Percentiles rank a stretch among this genome's conserved stretches.
Conservation (phyloP, 2,888 invertebrate species). For the Cheilosia soror region DNA sequence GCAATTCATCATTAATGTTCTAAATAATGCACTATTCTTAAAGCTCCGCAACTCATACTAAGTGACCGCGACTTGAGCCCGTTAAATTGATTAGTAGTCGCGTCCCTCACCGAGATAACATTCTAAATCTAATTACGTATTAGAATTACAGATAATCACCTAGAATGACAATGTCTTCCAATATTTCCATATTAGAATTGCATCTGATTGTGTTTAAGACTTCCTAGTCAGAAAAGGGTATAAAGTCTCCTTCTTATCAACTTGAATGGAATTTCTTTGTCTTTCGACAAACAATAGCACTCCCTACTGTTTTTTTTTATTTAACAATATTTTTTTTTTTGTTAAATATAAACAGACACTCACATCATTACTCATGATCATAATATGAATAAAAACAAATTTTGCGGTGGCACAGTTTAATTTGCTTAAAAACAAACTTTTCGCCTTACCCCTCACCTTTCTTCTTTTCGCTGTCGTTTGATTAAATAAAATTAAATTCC, state of each 20-base stretch:
- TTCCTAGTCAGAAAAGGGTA: slow-evolving; percentile 13
- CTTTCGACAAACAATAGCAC: slow-evolving; percentile 7
- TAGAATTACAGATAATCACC: neutral
- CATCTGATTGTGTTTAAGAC: neutral
- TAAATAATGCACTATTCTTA: neutral
- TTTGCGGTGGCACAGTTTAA: slow-evolving; percentile 47
- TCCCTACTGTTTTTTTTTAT: slow-evolving; percentile 30
- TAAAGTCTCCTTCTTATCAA: slow-evolving; percentile 27
- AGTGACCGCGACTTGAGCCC: too few species aligned
- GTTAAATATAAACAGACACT: neutral
- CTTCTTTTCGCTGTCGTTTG: slow-evolving; percentile 26
- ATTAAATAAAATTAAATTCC: slow-evolving; percentile 36
- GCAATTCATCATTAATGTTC: neutral
- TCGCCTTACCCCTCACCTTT: neutral
- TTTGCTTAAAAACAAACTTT: slow-evolving; percentile 18
- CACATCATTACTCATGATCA: slow-evolving; percentile 51
- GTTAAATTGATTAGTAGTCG: neutral
- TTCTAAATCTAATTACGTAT: slow-evolving; percentile 5
- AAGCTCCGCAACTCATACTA: neutral
- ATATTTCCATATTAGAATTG: neutral
- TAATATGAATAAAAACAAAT: slow-evolving; percentile 23
- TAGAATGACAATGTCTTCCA: neutral
- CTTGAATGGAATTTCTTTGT: slow-evolving; percentile 36
- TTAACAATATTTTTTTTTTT: slow-evolving; percentile 1
- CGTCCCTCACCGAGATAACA: neutral